Conservation (phyloP, 2,113 vertebrate species). For the Euleptes europaea region DNA sequence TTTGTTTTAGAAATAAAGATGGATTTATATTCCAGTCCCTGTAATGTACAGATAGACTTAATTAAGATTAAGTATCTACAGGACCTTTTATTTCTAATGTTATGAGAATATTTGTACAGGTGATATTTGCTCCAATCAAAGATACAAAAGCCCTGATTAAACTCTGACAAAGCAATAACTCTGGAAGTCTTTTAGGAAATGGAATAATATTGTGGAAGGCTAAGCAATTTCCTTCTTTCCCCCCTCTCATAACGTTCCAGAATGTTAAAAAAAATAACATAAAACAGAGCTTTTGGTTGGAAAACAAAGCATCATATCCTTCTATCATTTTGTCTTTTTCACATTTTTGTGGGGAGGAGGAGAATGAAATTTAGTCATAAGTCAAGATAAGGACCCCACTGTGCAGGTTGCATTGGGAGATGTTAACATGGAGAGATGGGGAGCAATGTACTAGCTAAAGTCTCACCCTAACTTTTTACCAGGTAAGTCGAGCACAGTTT, state of each 20-base stretch:
- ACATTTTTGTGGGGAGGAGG: no score
- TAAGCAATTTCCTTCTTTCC: not conserved
- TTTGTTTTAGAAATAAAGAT: constrained; percentile 6
- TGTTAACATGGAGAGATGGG: no score
- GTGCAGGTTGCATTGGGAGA: no score
- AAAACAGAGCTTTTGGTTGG: not conserved
- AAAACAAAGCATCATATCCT: no score
- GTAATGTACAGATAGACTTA: not conserved
- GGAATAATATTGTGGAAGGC: not conserved
- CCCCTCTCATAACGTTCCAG: not conserved
- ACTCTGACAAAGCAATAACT: not conserved
- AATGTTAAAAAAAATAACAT: not conserved
- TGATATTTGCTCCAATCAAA: not conserved
- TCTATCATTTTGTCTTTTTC: no score
- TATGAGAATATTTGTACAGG: not conserved
- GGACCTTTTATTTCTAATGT: not conserved
- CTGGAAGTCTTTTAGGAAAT: not conserved
- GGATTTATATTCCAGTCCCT: constrained; percentile 5
- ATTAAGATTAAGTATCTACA: not conserved
- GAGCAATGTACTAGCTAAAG: no score
- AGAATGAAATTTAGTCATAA: no score
- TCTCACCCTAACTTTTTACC: no score
- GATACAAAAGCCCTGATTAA: constrained; percentile 4
- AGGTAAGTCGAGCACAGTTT: no score
- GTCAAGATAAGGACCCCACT: no score